Evolutionary conservation across 1,140 invertebrate genomes (phyloP), one percentile per base, ranked within the genome.

Genomic region (Mamestra configurata): DNA sequence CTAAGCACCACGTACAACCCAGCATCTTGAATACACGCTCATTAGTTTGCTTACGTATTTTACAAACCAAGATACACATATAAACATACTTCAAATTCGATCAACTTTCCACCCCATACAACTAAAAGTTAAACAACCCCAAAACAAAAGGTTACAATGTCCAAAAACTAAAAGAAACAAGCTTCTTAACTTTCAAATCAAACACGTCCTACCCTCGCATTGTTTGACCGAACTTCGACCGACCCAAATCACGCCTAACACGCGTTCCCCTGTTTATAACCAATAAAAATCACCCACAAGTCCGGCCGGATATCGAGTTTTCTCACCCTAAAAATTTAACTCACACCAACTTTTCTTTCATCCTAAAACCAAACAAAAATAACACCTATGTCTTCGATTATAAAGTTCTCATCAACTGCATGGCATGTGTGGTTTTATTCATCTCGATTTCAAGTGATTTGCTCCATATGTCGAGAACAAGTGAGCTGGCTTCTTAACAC

Each of bases 251-350:
- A 82, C 88, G 55, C 84, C 81, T 86, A 90, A 90, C 87, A 88
- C 81, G 61, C 66, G 82, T 83, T 89, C 90, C 91, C 89, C 86
- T 90, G 87, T 91, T 84, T 83, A 86, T 88, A 82, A 79, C 87
- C 86, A 92, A 94, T 93, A 93, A 94, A 93, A 93, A 92, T 93
- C 88, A 89, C 89, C 86, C 79, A 85, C 82, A 86, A 82, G 89
- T 92, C 92, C 90, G 88, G 89, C 86, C 89, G 92, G 92, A 92
- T 90, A 92, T 92, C 86, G 88, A 82, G 84, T 91, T 92, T 90
- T 92, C 92, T 90, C 87, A 81, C 88, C 89, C 85, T 85, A 84
- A 89, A 90, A 90, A 90, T 89, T 87, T 87, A 71, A 77, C 59
- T 71, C 77, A 7, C 20, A 80, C 84, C 51, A 84, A 78, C 73